phyloP scores from a whole-genome alignment of 2,888 invertebrate species.

The Cephus runcator region DNA sequence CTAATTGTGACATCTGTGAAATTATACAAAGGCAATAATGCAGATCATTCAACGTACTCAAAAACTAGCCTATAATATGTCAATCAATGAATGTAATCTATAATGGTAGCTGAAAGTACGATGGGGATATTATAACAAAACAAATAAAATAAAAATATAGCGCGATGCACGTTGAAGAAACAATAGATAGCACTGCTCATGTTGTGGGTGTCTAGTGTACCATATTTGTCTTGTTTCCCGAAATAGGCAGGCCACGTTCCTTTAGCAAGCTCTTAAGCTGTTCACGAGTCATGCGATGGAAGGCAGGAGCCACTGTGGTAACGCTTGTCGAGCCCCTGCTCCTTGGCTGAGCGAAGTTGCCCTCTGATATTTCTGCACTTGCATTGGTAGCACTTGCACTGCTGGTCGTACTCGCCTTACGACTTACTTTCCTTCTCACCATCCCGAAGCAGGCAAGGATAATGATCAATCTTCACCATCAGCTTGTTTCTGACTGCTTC shows the following conservation, averaged over 20 bases:
- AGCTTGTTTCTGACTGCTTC: neutral
- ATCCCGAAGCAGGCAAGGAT: conserved; percentile 35
- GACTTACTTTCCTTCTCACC: conserved; percentile 53
- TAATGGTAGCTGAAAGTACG: neutral
- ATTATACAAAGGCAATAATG: neutral
- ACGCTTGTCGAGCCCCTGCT: conserved; percentile 42
- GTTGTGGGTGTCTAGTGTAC: conserved; percentile 41
- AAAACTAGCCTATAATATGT: neutral
- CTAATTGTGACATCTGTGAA: neutral
- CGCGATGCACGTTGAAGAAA: neutral
- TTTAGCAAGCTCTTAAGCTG: conserved; percentile 55
- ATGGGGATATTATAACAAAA: neutral
- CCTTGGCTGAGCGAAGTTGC: conserved; percentile 38
- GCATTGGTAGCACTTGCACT: conserved; percentile 42
- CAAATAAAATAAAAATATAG: neutral
- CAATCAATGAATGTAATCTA: neutral
- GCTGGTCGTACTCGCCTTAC: conserved; percentile 47
- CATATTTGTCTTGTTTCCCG: conserved; percentile 55
- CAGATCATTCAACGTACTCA: neutral
- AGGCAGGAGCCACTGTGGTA: conserved; percentile 42
- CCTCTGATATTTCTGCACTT: conserved; percentile 42
- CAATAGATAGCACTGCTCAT: conserved; percentile 10
- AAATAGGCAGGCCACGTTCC: conserved; percentile 52
- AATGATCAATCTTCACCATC: neutral
- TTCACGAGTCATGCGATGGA: conserved; percentile 52